Evolutionary conservation across 2,113 vertebrate genomes (phyloP).

Genomic region (Oryzias javanicus): DNA sequence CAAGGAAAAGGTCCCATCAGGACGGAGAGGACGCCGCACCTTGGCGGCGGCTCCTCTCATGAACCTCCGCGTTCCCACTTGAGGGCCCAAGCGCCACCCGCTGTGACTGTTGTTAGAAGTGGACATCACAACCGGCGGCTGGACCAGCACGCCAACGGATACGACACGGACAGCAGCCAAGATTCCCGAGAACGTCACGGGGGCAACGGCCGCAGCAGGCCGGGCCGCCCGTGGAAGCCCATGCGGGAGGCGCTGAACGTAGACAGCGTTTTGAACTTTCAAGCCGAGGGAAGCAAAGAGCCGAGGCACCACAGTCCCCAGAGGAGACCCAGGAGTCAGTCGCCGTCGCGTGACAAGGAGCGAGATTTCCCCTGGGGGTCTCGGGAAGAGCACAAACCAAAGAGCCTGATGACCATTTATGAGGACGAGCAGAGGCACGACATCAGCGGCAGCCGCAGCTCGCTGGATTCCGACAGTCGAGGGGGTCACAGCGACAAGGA

Average conservation of each 20-base stretch:
- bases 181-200: constrained; percentile 80
- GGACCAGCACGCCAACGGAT: constrained; percentile 76
- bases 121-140: constrained; percentile 51
- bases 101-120: constrained; percentile 2
- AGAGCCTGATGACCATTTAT: constrained; percentile 92
- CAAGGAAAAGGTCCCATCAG: constrained; percentile 83
- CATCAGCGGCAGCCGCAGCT: constrained; percentile 82
- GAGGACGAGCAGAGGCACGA: constrained; percentile 90
- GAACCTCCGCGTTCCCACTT: constrained; percentile 49
- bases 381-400: constrained; percentile 82
- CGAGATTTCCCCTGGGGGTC: constrained; percentile 66
- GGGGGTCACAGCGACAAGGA: constrained; percentile 75
- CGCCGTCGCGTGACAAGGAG: constrained; percentile 68
- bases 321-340: constrained; percentile 64
- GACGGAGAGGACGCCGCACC: constrained; percentile 64
- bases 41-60: constrained; percentile 56
- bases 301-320: constrained; percentile 77
- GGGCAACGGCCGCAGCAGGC: constrained; percentile 68
- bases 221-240: constrained; percentile 84
- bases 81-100: constrained; percentile 53
- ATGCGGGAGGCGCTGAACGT: constrained; percentile 90
- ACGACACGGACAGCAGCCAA: constrained; percentile 90
- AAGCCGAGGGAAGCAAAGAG: constrained; percentile 45
- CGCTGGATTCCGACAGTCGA: constrained; percentile 82
- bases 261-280: constrained; percentile 85